Base-by-base conservation (phyloP, 2,113 vertebrate species). In the Malurus melanocephalus region DNA sequence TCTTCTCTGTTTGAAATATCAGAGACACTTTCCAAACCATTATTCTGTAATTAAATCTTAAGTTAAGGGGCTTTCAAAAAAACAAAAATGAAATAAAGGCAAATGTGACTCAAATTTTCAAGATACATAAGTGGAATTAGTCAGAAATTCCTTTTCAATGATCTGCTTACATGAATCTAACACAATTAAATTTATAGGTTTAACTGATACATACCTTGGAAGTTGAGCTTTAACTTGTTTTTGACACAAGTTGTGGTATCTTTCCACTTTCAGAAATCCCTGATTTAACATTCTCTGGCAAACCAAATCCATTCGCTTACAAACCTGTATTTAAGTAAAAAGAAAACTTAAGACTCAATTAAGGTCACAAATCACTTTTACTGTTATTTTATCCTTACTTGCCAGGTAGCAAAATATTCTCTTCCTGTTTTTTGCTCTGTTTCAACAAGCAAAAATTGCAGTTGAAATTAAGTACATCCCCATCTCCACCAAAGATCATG, bases 171-270 rank as follows among this genome's bases (percentile, higher is more conserved):
- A 87, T 82, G 2, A 82, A 62, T 45, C 55, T 66, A 73, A 30
- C 19, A 59, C 16, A n/a, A 33, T 53, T 26, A 67, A 38, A 38
- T 61, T 48, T 43, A 57, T 3, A 38, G 51, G 59, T 82, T 64
- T 87, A 88, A 61, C 21, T 24, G 16, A 6, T 46, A 96, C 98
- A 55, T 91, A 99, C 99, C 99, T 98, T 65, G 99, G 99, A 87
- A 99, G 98, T 80, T 99, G 99, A 93, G 99, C 99, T 97, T 99
- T 99, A 80, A 99, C 99, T 96, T 99, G 99, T 83, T 99, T 99
- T 97, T 99, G 99, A 95, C 99, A 99, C 74, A 99, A 97, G 87
- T 98, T 99, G 96, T 99, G 99, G 91, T 99, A 99, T 59, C 99
- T 98, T 94, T 99, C 99, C 96, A 99, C 99, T 93, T 98, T 99